These are phyloP conservation scores for Acanthopleura granulata DNA, from an alignment of 2,888 invertebrate species.

Conservation along the genomic window DNA sequence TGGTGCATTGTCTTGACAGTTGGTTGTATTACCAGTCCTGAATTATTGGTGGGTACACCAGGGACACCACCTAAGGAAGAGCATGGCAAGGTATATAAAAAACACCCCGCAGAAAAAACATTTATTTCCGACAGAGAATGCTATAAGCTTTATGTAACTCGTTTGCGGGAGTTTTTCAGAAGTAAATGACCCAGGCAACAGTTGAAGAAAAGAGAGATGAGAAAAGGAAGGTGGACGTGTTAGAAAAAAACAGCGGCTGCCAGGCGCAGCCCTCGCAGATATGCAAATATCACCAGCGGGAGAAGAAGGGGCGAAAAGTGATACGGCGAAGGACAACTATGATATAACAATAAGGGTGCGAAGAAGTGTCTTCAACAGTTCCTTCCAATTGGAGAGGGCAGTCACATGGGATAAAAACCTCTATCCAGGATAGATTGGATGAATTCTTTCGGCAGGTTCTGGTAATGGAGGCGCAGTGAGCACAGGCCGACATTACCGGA, in stretches of 20 bases:
- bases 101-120: no score
- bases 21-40: no score
- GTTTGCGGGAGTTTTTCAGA: not conserved
- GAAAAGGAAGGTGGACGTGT: not conserved
- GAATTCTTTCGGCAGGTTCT: not conserved
- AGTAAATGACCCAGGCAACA: not conserved
- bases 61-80: no score
- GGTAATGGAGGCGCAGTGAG: not conserved
- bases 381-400: slow-evolving; percentile 5
- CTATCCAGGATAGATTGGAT: not conserved
- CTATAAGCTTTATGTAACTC: no score
- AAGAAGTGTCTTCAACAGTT: slow-evolving; percentile 3
- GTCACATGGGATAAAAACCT: slow-evolving; percentile 4
- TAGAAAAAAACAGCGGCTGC: not conserved
- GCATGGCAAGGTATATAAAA: no score
- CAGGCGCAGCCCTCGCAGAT: not conserved
- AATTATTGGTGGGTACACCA: no score
- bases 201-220: not conserved
- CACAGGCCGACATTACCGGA: not conserved
- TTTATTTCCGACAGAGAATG: no score
- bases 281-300: slow-evolving; percentile 9
- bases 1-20: not conserved
- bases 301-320: not conserved
- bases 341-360: not conserved
- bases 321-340: not conserved